Evolutionary conservation across 2,797 vertebrate species (phyloP).

Genomic region (Coluber constrictor): DNA sequence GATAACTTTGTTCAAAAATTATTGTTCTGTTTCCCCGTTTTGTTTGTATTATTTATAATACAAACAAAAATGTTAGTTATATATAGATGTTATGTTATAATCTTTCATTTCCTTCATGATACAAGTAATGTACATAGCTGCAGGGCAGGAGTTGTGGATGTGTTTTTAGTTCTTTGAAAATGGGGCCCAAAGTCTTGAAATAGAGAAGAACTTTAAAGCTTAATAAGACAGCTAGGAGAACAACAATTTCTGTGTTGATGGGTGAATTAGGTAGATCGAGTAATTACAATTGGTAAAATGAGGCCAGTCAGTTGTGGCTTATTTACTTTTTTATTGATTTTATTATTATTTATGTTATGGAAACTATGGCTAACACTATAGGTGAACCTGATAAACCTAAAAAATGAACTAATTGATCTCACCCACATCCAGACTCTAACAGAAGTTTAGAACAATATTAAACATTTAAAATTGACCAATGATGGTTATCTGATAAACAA

Average conservation of each 20-base stretch:
- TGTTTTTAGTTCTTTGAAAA: background rate
- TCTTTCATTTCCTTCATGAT: background rate
- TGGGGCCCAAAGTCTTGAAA: background rate
- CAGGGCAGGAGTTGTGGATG: background rate
- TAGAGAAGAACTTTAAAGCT: background rate
- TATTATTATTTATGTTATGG: background rate
- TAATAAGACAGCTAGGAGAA: background rate
- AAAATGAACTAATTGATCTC: background rate
- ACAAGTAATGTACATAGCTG: background rate
- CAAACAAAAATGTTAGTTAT: background rate
- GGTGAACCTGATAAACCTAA: background rate
- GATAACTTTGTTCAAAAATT: background rate
- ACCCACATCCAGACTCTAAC: background rate
- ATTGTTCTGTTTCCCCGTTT: background rate
- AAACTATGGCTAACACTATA: background rate
- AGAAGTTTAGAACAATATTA: background rate
- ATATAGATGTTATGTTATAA: background rate
- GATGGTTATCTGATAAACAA: background rate
- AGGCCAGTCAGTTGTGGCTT: background rate
- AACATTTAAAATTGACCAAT: background rate
- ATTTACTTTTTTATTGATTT: background rate
- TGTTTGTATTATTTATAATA: background rate
- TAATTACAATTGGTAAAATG: background rate
- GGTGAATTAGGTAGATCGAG: background rate
- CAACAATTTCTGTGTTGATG: background rate